A percentile compares a stretch with the other conserved stretches of the same genome.
Conservation (phyloP, 2,113 vertebrate species). For the Panthera uncia region DNA sequence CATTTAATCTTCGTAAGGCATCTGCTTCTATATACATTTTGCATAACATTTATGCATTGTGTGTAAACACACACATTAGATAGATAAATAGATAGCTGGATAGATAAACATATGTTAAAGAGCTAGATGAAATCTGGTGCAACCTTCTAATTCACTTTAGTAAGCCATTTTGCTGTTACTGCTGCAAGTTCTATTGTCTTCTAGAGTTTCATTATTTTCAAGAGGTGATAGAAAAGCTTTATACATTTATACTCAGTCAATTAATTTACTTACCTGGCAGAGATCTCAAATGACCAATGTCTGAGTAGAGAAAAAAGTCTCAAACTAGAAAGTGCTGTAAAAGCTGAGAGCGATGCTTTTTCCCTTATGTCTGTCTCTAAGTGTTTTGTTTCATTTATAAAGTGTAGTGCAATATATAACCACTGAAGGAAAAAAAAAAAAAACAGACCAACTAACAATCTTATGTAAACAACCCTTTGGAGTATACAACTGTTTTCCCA, state of each 20-base stretch:
- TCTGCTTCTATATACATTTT: conserved; percentile 81
- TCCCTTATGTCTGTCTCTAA: not conserved
- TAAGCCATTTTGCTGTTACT: conserved; percentile 47
- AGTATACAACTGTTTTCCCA: not conserved
- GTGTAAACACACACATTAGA: conserved; percentile 78
- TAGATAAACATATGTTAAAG: conserved; percentile 74
- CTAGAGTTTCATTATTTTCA: conserved; percentile 54
- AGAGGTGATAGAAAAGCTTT: not conserved
- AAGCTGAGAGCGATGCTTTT: not conserved
- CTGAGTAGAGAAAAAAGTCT: not conserved
- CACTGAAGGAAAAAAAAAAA: not conserved
- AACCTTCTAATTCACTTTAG: conserved; percentile 54
- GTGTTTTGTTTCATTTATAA: conserved; percentile 22
- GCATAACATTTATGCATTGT: conserved; percentile 77
- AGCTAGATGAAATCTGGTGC: conserved; percentile 64
- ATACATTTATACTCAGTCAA: not conserved
- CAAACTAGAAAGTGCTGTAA: not conserved
- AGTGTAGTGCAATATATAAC: not conserved
- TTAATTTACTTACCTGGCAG: conserved; percentile 8
- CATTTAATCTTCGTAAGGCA: conserved; percentile 84
- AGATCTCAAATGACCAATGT: not conserved
- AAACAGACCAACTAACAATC: not conserved
- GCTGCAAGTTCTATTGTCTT: conserved; percentile 42
- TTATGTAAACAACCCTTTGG: not conserved
- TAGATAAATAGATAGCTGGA: conserved; percentile 78